These are phyloP conservation scores for Strix uralensis DNA, from an alignment of 2,113 vertebrate species.

Conservation along the genomic window DNA sequence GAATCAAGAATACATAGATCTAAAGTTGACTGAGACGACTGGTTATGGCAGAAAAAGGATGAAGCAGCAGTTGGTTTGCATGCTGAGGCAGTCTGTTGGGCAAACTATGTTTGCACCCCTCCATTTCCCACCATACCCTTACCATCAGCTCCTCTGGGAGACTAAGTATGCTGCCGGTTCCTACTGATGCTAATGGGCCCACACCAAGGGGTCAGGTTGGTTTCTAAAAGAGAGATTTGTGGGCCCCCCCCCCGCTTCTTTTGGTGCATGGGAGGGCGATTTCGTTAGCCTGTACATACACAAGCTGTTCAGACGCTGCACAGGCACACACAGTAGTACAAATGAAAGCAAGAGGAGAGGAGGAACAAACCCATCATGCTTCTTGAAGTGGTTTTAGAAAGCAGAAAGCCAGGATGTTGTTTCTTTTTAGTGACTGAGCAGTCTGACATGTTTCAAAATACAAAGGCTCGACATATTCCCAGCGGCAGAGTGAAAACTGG, in stretches of 20 bases:
- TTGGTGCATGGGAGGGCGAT: rapidly evolving
- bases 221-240: neutral
- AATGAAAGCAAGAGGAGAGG: slow-evolving; percentile 6
- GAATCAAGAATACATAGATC: neutral
- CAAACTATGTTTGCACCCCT: neutral
- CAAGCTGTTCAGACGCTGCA: rapidly evolving
- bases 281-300: neutral
- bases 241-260: rapidly evolving
- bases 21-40: neutral
- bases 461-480: slow-evolving; percentile 11
- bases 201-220: neutral
- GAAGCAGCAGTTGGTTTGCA: neutral
- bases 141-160: neutral
- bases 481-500: slow-evolving; percentile 23
- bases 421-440: slow-evolving; percentile 28
- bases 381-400: slow-evolving; percentile 12
- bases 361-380: neutral
- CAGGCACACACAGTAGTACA: neutral
- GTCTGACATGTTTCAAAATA: slow-evolving; percentile 51
- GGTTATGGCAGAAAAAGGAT: neutral
- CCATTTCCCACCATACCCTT: rapidly evolving
- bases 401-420: slow-evolving; percentile 6
- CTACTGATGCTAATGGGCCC: neutral
- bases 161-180: neutral
- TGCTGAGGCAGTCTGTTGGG: neutral